These are phyloP conservation scores for Rhinatrema bivittatum DNA, from an alignment of 2,797 vertebrate species.

Conservation along the genomic window DNA sequence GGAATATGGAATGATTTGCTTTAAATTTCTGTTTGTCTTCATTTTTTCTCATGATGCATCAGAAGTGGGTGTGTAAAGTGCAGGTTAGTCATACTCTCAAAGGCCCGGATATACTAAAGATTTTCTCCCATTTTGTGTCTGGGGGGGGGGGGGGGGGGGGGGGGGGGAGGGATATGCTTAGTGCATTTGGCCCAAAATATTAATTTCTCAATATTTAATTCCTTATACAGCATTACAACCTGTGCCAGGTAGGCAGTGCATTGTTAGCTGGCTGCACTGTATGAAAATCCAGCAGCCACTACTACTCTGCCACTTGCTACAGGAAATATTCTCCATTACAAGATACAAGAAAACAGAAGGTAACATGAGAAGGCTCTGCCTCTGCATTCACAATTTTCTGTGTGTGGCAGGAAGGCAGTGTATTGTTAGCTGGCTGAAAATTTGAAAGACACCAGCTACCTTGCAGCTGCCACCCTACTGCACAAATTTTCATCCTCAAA, in stretches of 20 bases:
- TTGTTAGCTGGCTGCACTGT: constrained; percentile 47
- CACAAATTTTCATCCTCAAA: constrained; percentile 26
- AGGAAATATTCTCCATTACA: not conserved
- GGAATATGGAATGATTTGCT: no score
- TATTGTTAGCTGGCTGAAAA: constrained; percentile 79
- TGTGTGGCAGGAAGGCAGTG: constrained; percentile 79
- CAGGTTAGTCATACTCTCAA: no score
- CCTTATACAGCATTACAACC: no score
- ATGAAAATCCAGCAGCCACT: constrained; percentile 30
- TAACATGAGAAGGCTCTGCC: not conserved
- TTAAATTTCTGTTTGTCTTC: no score
- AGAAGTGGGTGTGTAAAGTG: no score
- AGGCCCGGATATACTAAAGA: no score
- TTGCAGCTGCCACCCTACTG: constrained; percentile 64
- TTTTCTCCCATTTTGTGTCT: no score
- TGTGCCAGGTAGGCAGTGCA: constrained; percentile 52
- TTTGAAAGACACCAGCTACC: constrained; percentile 62
- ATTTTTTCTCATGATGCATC: no score
- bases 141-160: no score
- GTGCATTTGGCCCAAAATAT: no score
- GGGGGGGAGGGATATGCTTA: no score
- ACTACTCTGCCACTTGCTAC: constrained; percentile 40
- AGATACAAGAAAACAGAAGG: not conserved
- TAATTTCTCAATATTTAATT: no score
- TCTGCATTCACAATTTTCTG: constrained; percentile 5